Evolutionary conservation across 2,113 vertebrate genomes (phyloP), one percentile per base, ranked within the genome.

Genomic region (Boleophthalmus pectinirostris): DNA sequence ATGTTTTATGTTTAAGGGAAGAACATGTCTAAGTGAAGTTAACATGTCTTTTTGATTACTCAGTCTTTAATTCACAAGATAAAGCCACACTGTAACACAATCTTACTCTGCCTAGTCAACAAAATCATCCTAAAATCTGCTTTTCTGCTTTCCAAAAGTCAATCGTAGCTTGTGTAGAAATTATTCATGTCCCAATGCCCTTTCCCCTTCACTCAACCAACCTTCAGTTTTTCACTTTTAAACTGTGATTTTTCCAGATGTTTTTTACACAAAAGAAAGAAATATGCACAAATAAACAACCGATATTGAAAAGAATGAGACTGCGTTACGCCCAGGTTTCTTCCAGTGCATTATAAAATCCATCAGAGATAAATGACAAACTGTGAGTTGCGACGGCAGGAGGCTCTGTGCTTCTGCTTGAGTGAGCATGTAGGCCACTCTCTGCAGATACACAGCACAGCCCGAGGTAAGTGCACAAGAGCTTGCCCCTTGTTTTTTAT

Each of bases 391-490:
- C 78, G 68, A 77, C 71, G 46, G 75, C 72, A 70, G 75, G 69
- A 85, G 82, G 87, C 85, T 83, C 77, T 78, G 57, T 25, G 73
- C 82, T 84, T 87, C 85, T 88, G 93, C 92, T 93, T 88, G 76
- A 91, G 70, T 75, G 88, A 92, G 89, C 93, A 94, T 93, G 88
- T 94, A 94, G 93, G 93, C 89, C 93, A 93, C 81, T 78, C 80
- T 43, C 84, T 86, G 82, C 68, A 80, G 86, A 91, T 88, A 89
- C 87, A 79, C 77, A 71, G 75, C 83, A 86, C 86, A 85, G 89
- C 92, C 90, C 67, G 84, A 91, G 91, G 87, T 92, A 79, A 91
- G 78, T 85, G 72, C 66, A 76, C 80, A 80, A 82, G 76, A 74
- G 70, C 79, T 77, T 63, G 56, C 70, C 72, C 57, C 73, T 63